phyloP scores from a whole-genome alignment of 2,888 invertebrate genomes.

The Xestia sexstrigata region DNA sequence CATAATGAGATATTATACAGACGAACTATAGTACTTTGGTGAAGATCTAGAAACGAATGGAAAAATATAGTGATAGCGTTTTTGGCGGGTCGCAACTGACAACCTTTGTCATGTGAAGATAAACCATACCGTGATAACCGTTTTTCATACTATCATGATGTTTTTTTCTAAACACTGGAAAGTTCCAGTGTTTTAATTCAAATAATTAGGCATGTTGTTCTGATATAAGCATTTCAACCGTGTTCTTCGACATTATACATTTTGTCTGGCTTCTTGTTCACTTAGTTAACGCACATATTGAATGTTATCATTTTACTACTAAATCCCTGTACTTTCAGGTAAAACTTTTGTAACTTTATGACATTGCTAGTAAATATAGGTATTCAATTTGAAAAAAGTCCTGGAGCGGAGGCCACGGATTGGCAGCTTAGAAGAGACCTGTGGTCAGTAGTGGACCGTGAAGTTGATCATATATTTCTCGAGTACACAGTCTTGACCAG shows the following conservation, averaged over 20 bases:
- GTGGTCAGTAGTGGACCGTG: background rate
- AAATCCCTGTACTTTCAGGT: background rate
- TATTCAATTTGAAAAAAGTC: background rate
- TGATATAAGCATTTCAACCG: background rate
- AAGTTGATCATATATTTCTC: constrained; percentile 39
- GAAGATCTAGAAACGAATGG: background rate
- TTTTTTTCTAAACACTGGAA: background rate
- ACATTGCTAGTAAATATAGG: no score
- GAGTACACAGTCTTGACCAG: constrained; percentile 35
- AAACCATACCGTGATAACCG: no score
- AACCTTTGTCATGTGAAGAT: constrained; percentile 9
- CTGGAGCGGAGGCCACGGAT: background rate
- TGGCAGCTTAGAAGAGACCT: background rate
- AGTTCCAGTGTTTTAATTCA: background rate
- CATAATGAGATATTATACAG: background rate
- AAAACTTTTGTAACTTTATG: background rate
- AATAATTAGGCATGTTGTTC: background rate
- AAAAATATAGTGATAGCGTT: background rate
- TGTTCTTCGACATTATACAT: background rate
- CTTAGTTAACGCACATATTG: background rate
- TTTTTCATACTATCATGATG: background rate
- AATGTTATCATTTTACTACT: background rate
- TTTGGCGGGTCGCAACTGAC: background rate
- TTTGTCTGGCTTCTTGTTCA: background rate
- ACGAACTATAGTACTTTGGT: background rate